Conservation (phyloP, 2,888 invertebrate genomes). For the Sarcophaga rosellei region DNA sequence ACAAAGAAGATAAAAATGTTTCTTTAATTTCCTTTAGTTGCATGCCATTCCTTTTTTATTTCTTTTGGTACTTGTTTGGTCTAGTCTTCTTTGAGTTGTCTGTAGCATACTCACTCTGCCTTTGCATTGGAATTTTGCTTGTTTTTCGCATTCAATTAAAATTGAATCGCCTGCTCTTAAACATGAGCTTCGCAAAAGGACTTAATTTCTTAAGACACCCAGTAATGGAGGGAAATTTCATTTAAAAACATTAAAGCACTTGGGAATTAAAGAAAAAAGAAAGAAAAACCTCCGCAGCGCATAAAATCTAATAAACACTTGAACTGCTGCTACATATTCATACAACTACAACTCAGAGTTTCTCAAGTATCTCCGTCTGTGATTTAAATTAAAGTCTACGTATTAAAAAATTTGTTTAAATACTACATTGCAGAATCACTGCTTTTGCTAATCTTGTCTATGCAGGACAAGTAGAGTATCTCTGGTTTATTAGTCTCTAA, state of each 20-base stretch:
- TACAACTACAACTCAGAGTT: not conserved
- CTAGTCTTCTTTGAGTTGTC: too few species aligned
- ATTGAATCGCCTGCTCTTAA: conserved; percentile 45
- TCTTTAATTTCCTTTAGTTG: conserved; percentile 20
- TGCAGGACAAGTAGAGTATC: conserved; percentile 1
- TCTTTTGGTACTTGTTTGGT: not conserved
- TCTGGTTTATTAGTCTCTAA: conserved; percentile 2
- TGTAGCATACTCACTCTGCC: not conserved
- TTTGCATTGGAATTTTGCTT: not conserved
- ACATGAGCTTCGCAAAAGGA: conserved; percentile 23
- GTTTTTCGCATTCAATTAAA: conserved; percentile 56
- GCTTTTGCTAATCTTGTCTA: not conserved
- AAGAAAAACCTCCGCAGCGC: not conserved
- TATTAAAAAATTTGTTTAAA: not conserved
- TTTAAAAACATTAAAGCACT: conserved; percentile 51
- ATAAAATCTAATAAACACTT: conserved; percentile 53
- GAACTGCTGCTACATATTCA: not conserved
- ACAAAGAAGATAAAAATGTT: conserved; percentile 20
- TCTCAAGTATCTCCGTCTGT: not conserved
- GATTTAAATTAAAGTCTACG: not conserved
- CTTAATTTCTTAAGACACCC: conserved; percentile 38
- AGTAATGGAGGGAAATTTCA: conserved; percentile 16
- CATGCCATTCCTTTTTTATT: too few species aligned
- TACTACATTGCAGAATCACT: too few species aligned
- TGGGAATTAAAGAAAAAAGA: conserved; percentile 32